Base-by-base conservation (phyloP, 2,888 invertebrate genomes). In the Limnephilus rhombicus region DNA sequence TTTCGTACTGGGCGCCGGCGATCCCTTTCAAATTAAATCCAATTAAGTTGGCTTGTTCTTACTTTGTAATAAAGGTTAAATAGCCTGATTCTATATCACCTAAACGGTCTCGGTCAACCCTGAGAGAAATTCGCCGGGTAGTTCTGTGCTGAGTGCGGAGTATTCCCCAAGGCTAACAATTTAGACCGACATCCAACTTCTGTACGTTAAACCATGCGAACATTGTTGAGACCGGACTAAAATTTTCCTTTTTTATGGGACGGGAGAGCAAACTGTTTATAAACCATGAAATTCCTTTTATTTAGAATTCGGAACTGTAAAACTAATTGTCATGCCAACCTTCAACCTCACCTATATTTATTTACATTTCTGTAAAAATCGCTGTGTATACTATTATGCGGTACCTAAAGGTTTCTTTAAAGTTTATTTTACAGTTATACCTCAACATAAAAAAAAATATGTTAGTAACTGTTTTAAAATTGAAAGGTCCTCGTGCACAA, bases 21-120 rank as follows among this genome's bases (percentile, higher is more conserved):
- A 37, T 49, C 82, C 83, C 91, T 89, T 83, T 80, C 29, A 37
- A 91, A 91, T 91, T 29, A 91, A 89, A 91, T 91, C 80, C 45
- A 91, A 91, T 91, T 91, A 88, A 34, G 49, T 89, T 45, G 83
- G 53, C 91, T 80, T 88, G 88, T 83, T 91, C 91, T 89, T 85
- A 91, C 89, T 91, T 82, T 49, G 68, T 80, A 82, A 89, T 89
- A 91, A 91, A 91, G 88, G 91, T 88, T 91, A 91, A 91, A 88
- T 80, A 89, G 88, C 34, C 68, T 80, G 34, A 89, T 91, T 91
- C 83, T 41, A 88, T 87, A 53, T 91, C 29, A 89, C 91, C 89
- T 53, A 81, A 83, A 83, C 85, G 45, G 81, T 80, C 89, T 82
- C 88, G 89, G 89, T 88, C 85, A 91, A 68, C 91, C 91, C 91